Conservation (phyloP, 2,113 vertebrate genomes). For the Strix aluco region DNA sequence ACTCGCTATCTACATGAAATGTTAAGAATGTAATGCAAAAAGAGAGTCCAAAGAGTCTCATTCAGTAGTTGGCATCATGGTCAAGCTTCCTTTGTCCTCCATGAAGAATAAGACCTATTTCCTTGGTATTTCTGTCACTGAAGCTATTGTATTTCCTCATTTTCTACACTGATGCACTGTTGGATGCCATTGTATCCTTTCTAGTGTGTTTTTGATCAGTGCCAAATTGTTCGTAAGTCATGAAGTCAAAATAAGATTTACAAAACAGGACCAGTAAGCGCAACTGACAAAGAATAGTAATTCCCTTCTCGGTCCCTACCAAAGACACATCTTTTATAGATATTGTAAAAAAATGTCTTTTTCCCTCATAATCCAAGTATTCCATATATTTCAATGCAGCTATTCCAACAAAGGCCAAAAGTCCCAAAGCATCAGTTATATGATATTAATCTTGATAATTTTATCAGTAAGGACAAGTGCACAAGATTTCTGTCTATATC, state of each 20-base stretch:
- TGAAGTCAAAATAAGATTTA: neutral
- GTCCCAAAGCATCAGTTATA: neutral
- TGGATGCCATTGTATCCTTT: neutral
- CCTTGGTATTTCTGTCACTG: neutral
- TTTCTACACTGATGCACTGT: neutral
- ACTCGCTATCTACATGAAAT: neutral
- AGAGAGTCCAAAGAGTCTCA: neutral
- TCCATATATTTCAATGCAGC: neutral
- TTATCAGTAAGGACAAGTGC: neutral
- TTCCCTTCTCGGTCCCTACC: fast-evolving
- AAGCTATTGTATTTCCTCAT: neutral
- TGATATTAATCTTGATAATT: neutral
- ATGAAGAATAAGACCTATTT: neutral
- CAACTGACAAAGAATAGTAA: neutral
- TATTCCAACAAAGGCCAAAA: neutral
- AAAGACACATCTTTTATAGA: neutral
- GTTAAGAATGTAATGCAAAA: neutral
- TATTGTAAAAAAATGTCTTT: fast-evolving
- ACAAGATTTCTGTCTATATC: neutral
- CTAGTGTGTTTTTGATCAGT: neutral
- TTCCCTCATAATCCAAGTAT: neutral
- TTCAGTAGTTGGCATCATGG: neutral
- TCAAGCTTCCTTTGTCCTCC: neutral
- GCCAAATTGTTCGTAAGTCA: neutral
- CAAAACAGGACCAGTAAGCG: neutral